These are phyloP conservation scores for Coilia nasus DNA, from an alignment of 2,797 vertebrate genomes.

Conservation along the genomic window DNA sequence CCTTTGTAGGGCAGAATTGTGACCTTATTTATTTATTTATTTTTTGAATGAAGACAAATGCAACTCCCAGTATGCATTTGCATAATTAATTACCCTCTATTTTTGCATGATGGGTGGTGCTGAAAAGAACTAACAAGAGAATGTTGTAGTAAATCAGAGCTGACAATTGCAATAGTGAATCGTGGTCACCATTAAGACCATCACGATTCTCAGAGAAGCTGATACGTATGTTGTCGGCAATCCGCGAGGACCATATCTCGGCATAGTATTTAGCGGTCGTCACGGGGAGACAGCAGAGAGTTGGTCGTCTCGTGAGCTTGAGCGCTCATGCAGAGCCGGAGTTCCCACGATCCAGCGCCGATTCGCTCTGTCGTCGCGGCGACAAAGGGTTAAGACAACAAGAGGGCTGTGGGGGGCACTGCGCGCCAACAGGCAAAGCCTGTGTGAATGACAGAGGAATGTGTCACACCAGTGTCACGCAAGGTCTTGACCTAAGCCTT, in stretches of 20 bases:
- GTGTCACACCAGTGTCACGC: constrained; percentile 39
- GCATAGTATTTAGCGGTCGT: background rate
- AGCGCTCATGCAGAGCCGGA: background rate
- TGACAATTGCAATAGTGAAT: too few relatives aligned
- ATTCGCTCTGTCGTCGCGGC: constrained; percentile 10
- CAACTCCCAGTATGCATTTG: too few relatives aligned
- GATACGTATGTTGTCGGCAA: background rate
- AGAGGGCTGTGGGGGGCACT: constrained; percentile 35
- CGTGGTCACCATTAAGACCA: too few relatives aligned
- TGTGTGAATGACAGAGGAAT: constrained; percentile 42
- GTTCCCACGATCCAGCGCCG: constrained; percentile 39
- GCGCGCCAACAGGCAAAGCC: constrained; percentile 27
- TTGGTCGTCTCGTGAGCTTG: background rate
- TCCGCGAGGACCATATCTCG: background rate
- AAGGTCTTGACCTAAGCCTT: background rate
- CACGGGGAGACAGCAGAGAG: background rate
- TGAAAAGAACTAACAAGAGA: too few relatives aligned
- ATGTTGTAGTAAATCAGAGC: too few relatives aligned
- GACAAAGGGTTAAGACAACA: constrained; percentile 57
- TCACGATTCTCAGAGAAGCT: background rate
- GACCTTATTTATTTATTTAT: too few relatives aligned
- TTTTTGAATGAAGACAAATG: too few relatives aligned
- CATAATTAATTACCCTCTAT: too few relatives aligned
- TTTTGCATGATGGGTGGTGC: too few relatives aligned
- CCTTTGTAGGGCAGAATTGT: too few relatives aligned